phyloP scores from a whole-genome alignment of 2,113 vertebrate genomes.

The Cromileptes altivelis region DNA sequence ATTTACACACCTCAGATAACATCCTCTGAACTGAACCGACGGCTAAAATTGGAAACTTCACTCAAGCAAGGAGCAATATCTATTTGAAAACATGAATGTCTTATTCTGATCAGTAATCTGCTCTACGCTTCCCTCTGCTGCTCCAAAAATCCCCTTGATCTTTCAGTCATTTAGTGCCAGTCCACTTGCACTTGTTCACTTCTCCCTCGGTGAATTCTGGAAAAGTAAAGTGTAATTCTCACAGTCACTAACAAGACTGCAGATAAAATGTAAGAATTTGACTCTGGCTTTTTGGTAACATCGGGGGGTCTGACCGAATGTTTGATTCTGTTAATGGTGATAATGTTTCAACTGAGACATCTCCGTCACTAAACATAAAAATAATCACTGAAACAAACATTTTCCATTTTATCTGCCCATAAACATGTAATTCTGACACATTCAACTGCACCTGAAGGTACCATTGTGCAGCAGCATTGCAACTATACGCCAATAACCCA shows the following conservation, averaged over 20 bases:
- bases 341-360: not conserved
- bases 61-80: slow-evolving; percentile 45
- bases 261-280: slow-evolving; percentile 17
- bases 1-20: slow-evolving; percentile 62
- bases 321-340: not conserved
- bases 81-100: slow-evolving; percentile 51
- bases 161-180: slow-evolving; percentile 49
- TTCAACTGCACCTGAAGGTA: not conserved
- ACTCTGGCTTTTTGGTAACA: not conserved
- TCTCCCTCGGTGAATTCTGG: slow-evolving; percentile 7
- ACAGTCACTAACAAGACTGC: slow-evolving; percentile 12
- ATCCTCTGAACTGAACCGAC: slow-evolving; percentile 42
- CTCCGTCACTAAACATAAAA: not conserved
- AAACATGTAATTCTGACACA: not conserved
- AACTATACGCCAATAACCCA: not conserved
- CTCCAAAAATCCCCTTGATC: slow-evolving; percentile 54
- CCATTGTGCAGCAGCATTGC: not conserved
- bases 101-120: slow-evolving; percentile 58
- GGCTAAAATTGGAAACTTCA: slow-evolving; percentile 55
- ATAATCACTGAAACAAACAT: not conserved
- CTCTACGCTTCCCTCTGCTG: not conserved
- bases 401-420: not conserved
- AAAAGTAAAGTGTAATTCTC: slow-evolving; percentile 14
- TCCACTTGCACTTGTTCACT: slow-evolving; percentile 43
- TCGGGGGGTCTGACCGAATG: not conserved